Conservation (phyloP, 2,113 vertebrate genomes). For the Xiphophorus couchianus region DNA sequence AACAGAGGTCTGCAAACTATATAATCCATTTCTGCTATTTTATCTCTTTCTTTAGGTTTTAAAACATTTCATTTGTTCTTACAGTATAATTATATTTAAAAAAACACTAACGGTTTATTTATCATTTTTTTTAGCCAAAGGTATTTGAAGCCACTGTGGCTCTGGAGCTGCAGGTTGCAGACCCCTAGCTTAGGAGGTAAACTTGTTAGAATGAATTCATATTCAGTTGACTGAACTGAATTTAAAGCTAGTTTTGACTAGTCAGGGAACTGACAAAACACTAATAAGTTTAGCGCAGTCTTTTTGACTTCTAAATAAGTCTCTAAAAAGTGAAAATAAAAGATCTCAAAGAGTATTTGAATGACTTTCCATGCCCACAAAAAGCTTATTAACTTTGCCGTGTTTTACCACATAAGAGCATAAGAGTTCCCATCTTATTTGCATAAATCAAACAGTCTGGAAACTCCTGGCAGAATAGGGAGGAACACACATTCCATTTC, state of each 20-base stretch:
- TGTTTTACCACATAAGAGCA: slow-evolving; percentile 39
- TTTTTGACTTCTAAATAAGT: not conserved
- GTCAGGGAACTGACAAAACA: not conserved
- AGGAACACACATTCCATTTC: slow-evolving; percentile 3
- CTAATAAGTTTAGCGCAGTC: not conserved
- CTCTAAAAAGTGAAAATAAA: slow-evolving; percentile 20
- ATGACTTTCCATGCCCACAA: not conserved
- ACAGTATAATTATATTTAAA: no score
- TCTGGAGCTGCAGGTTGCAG: no score
- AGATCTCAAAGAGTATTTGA: slow-evolving; percentile 7
- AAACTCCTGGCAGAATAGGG: slow-evolving; percentile 22
- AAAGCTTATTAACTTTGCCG: slow-evolving; percentile 22
- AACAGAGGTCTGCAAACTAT: no score
- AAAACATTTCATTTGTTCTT: no score
- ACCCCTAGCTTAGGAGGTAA: not conserved
- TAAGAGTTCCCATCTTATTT: slow-evolving; percentile 4
- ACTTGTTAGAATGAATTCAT: not conserved
- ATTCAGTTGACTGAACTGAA: not conserved
- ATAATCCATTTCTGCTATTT: no score
- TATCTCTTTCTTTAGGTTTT: no score
- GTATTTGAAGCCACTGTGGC: no score
- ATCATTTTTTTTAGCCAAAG: no score
- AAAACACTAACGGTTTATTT: no score
- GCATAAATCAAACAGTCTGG: slow-evolving; percentile 21
- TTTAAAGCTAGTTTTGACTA: not conserved